These are phyloP conservation scores for Epinephelus lanceolatus DNA, from an alignment of 2,113 vertebrate genomes.

Conservation along the genomic window DNA sequence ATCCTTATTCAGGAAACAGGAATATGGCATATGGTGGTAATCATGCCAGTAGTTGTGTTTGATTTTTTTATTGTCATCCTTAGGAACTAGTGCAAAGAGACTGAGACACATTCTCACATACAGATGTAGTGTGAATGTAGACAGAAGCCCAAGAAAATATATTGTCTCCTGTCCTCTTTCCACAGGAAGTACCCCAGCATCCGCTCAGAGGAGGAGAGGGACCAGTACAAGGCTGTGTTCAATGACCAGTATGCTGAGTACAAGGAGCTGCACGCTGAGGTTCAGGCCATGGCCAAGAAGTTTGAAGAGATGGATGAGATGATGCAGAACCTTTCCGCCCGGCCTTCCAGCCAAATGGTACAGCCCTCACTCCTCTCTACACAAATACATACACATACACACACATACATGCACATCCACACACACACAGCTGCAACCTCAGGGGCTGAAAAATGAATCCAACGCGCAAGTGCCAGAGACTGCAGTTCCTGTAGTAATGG, in stretches of 20 bases:
- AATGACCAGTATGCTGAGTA: conserved; percentile 97
- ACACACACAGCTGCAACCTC: background rate
- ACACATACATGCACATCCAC: conserved; percentile 13
- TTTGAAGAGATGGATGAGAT: conserved; percentile 91
- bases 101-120: conserved; percentile 2
- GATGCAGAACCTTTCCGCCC: conserved; percentile 86
- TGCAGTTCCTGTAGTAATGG: too few relatives aligned
- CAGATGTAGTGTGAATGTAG: background rate
- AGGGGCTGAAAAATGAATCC: too few relatives aligned
- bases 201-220: conserved; percentile 89
- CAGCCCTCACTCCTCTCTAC: background rate
- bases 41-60: background rate
- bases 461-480: too few relatives aligned
- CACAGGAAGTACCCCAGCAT: conserved; percentile 93
- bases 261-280: conserved; percentile 92
- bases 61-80: background rate
- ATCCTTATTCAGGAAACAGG: too few relatives aligned
- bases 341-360: conserved; percentile 88
- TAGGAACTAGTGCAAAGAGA: background rate
- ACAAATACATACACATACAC: background rate
- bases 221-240: conserved; percentile 95
- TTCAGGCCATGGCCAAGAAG: conserved; percentile 88
- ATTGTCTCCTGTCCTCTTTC: background rate
- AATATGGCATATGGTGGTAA: too few relatives aligned
- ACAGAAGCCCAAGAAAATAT: background rate